Evolutionary conservation across 2,888 invertebrate genomes (phyloP), one percentile per base, ranked within the genome.

Genomic region (Cenopis cana): DNA sequence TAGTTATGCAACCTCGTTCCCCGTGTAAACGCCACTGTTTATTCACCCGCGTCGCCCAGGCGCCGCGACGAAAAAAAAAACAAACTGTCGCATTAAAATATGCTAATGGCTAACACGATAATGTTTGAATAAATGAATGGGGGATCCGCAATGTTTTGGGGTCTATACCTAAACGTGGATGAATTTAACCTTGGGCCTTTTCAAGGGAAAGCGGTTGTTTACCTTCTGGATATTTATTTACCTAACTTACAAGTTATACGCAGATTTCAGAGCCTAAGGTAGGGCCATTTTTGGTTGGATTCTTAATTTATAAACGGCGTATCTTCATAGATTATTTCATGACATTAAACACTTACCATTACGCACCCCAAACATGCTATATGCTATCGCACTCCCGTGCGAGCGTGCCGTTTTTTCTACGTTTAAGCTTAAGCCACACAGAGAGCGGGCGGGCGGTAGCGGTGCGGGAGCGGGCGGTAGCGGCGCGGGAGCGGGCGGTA

Each of bases 91-190:
- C 74, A 83, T 84, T 82, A 77, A 79, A 81, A 80, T 81, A 82
- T 82, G 81, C 73, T 79, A 83, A 85, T 83, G 72, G 52, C 52
- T 68, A 76, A 77, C 76, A 79, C 79, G 69, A 72, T 75, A 72
- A 70, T 74, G 62, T 74, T 81, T 82, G 82, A 82, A 84, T 84
- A 82, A 76, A 82, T 83, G 77, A 82, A 82, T 83, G 74, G 76
- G 76, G 79, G 80, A 83, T 81, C 76, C 75, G 73, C 73, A 65
- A 76, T 81, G 74, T 76, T 76, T 60, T 76, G 73, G 77, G 79
- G 81, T 78, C 79, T 74, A 33, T n/a, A n/a, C 29, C 10, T 55
- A n/a, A 56, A 56, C 14, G 18, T 56, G 56, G 33, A 10, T 12
- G 36, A 33, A 4, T 46, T 33, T 56, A 56, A 56, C 56, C 56